These are phyloP conservation scores for Trissolcus basalis DNA, from an alignment of 1,140 invertebrate genomes.

Conservation along the genomic window DNA sequence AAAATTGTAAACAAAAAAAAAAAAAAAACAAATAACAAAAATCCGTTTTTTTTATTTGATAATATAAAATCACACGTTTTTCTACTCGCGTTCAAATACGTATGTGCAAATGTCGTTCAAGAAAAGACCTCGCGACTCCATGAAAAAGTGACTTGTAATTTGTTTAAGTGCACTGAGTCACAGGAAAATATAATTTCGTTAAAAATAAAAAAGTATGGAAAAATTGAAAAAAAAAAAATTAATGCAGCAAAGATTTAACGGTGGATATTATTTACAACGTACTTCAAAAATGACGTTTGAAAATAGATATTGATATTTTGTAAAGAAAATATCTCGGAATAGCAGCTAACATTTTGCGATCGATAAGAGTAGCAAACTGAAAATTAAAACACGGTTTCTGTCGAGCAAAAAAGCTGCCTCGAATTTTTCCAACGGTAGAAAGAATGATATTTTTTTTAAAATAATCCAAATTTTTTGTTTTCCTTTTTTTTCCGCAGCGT, in stretches of 20 bases:
- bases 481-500: no score
- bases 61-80: no score
- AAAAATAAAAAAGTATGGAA: no score
- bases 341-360: slow-evolving; percentile 27
- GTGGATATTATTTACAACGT: neutral
- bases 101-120: no score
- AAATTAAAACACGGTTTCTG: slow-evolving; percentile 23
- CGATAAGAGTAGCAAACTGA: slow-evolving; percentile 23
- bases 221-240: no score
- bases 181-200: slow-evolving; percentile 17
- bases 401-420: neutral
- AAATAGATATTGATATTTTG: slow-evolving; percentile 52
- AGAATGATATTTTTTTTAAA: slow-evolving; percentile 11
- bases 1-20: no score
- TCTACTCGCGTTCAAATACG: no score
- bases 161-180: slow-evolving; percentile 34
- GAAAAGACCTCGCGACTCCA: no score
- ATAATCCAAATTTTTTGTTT: slow-evolving; percentile 13
- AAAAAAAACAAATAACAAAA: no score
- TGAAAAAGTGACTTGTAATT: slow-evolving; percentile 48
- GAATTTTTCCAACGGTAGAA: neutral
- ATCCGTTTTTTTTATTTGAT: no score
- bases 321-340: slow-evolving; percentile 41
- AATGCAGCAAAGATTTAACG: neutral
- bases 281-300: slow-evolving; percentile 25